Evolutionary conservation across 1,140 invertebrate species (phyloP), one percentile per base, ranked within the genome.

Genomic region (Bombus cullumanus): DNA sequence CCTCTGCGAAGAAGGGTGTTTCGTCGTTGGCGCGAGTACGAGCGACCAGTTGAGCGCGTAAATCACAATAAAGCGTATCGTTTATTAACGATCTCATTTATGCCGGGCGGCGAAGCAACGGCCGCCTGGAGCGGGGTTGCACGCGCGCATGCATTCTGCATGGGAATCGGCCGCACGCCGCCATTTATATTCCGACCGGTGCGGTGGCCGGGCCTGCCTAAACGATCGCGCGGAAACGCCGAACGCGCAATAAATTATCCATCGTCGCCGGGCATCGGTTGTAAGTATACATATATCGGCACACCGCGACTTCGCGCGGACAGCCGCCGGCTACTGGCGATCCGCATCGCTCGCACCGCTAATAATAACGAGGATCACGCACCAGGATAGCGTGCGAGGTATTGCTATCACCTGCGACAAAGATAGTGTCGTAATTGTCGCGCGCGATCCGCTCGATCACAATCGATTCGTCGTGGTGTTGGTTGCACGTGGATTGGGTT

Each of bases 21-120:
- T 53, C 47, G 47, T 53, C 47, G 18, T 53, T 18, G 47, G 47
- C 47, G 47, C 47, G 47, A 53, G 47, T 53, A 53, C 47, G 47
- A 53, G 47, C 47, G 64, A 15, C n/a, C 15, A 6, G 64, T 31
- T 15, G 62, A 8, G 28, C 57, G 62, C 62, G 82, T 88, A 88
- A 89, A 88, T 89, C 88, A 88, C 77, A 85, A 88, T 85, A 81
- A 88, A 88, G 53, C 88, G 84, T 72, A 89, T 89, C 88, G 84
- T 86, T 89, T 89, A 89, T 89, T 89, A 89, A 89, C 88, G 88
- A 89, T 75, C 87, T 86, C 84, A 82, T 89, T 89, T 82, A 73
- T 34, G 57, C 62, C 68, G 31, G 18, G 31, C 81, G 81, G 59
- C 57, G 81, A 69, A 53, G 47, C 18, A 53, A 22, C 47, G 69